Base-by-base conservation (phyloP, 2,888 invertebrate genomes). In the Hypena proboscidalis region DNA sequence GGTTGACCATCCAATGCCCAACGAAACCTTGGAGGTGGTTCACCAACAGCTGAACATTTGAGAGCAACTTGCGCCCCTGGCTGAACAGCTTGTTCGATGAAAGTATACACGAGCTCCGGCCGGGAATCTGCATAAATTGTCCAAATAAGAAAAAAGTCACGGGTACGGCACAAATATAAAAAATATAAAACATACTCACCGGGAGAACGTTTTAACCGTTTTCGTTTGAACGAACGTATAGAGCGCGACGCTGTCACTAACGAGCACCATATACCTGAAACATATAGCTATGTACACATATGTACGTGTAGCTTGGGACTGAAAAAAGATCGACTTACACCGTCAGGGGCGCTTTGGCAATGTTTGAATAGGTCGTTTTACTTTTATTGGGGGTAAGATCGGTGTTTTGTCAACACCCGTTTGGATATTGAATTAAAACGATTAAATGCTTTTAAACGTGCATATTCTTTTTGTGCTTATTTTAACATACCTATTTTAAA, bases 11-110 rank as follows among this genome's bases (percentile, higher is more conserved):
- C 91, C 31, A 91, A 64, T 2, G 77, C 74, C 91, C 91, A 91
- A 31, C 85, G 69, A 56, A 91, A 90, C 17, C 90, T 66, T 3
- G 97, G 97, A 4, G 95, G 95, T 2, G 97, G 97, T 60, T 96
- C 96, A 19, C 97, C 97, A 23, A 96, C 94, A 3, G 96, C 97
- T 0, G 95, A 95, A 80, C 97, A 98, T 74, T 96, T 94, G 49
- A 98, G 88, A n/a, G 97, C 96, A 42, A 97, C 93, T 75, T 94
- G 93, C 30, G 93, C 92, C 6, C 94, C 94, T 0, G 94, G 94
- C 67, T 94, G 93, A 34, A 94, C 93, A 14, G 94, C 94, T 75
- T 94, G 94, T 70, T 97, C 96, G 62, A 95, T 95, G 80, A 97
- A 97, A 26, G 95, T 95, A 74, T 95, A 95, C 75, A 95, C 95